Evolutionary conservation across 2,113 vertebrate genomes (phyloP).

Genomic region (Microtus richardsoni): DNA sequence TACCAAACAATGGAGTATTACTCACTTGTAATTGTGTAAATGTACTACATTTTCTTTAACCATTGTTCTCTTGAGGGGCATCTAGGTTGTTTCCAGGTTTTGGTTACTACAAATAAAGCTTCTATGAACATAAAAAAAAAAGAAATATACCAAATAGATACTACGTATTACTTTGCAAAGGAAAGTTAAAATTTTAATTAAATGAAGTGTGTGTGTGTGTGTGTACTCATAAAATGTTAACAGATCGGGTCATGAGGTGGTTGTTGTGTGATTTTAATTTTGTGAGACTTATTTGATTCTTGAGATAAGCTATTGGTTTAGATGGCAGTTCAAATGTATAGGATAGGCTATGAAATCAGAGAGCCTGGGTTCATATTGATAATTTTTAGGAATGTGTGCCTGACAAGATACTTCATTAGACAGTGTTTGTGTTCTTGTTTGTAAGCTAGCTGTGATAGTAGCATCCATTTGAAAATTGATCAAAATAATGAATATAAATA

Average conservation of each 20-base stretch:
- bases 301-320: neutral
- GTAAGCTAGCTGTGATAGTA: neutral
- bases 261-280: neutral
- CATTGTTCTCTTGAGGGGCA: too few species aligned
- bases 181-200: neutral
- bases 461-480: neutral
- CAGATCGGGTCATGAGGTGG: neutral
- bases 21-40: too few species aligned
- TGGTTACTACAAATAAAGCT: too few species aligned
- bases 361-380: neutral
- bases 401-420: neutral
- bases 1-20: too few species aligned
- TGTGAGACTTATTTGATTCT: neutral
- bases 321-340: neutral
- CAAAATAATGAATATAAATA: neutral
- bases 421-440: neutral
- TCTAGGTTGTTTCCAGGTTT: too few species aligned
- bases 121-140: too few species aligned
- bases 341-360: neutral
- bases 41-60: too few species aligned
- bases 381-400: neutral
- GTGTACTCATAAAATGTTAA: neutral
- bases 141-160: neutral
- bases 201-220: neutral
- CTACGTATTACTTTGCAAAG: slow-evolving; percentile 2